Percentiles rank a stretch among this genome's conserved stretches.
Conservation (phyloP, 2,113 vertebrate genomes). For the Zosterops pallidus region DNA sequence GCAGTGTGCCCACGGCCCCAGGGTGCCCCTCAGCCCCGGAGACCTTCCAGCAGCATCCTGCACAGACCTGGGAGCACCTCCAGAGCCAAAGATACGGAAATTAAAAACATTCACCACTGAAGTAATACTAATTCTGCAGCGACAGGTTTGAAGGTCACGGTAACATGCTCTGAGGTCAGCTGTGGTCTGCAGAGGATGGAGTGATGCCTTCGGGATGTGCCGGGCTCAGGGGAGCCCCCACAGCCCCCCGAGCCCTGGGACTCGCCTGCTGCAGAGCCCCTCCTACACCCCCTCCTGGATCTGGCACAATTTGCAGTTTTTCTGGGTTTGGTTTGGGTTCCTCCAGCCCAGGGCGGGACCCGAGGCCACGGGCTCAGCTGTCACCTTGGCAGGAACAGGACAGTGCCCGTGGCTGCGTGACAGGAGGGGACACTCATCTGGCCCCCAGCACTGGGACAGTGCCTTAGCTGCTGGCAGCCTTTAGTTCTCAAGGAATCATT, state of each 20-base stretch:
- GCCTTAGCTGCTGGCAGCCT: neutral
- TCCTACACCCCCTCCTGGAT: neutral
- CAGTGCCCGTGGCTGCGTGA: neutral
- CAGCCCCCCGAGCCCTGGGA: neutral
- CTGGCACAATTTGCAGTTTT: conserved; percentile 64
- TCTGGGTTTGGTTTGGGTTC: conserved; percentile 9
- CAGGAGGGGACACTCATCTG: neutral
- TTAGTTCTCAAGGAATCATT: neutral
- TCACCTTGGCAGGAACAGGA: neutral
- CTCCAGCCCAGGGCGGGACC: neutral
- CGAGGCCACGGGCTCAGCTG: neutral
- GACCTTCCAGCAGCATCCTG: neutral
- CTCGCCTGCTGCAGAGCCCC: neutral
- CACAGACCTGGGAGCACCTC: neutral
- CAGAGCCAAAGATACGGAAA: neutral
- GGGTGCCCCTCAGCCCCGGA: neutral
- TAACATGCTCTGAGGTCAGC: neutral
- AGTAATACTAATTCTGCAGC: neutral
- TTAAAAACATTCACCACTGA: neutral
- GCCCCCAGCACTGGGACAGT: neutral
- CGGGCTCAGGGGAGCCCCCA: neutral
- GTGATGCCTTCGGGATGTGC: neutral
- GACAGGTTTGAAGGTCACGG: neutral
- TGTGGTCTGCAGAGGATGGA: conserved; percentile 19
- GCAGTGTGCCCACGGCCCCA: rapidly evolving